Evolutionary conservation across 1,140 invertebrate genomes (phyloP).

Genomic region (Drosophila busckii): DNA sequence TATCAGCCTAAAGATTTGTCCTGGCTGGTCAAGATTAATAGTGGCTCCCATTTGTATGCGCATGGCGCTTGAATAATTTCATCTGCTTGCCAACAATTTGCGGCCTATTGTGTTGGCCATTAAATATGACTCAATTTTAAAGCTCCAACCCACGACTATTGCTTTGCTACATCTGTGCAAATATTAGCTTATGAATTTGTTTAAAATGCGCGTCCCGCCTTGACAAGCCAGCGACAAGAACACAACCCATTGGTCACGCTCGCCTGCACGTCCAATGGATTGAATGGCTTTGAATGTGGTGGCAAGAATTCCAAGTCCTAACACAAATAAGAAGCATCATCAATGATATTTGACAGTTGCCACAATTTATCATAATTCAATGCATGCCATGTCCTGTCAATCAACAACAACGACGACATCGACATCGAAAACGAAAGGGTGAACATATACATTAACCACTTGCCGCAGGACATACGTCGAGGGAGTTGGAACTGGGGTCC

Average conservation of each 20-base stretch:
- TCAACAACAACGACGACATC: conserved; percentile 45
- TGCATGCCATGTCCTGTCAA: conserved; percentile 72
- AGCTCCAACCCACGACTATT: conserved; percentile 26
- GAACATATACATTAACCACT: conserved; percentile 54
- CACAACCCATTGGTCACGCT: conserved; percentile 60
- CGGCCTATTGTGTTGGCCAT: conserved; percentile 42
- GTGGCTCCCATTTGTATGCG: conserved; percentile 61
- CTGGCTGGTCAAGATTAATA: conserved; percentile 53
- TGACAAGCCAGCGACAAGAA: conserved; percentile 44
- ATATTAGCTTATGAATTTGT: conserved; percentile 71
- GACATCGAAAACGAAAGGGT: conserved; percentile 41
- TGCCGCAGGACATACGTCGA: not conserved
- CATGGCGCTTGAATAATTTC: conserved; percentile 56
- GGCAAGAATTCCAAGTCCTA: not conserved
- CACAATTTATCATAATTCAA: conserved; percentile 78
- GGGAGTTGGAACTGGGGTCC: not conserved
- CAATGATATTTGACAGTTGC: conserved; percentile 66
- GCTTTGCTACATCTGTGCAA: conserved; percentile 59
- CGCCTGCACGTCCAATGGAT: conserved; percentile 12
- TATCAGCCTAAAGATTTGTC: conserved; percentile 24
- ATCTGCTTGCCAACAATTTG: conserved; percentile 48
- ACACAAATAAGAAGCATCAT: conserved; percentile 36
- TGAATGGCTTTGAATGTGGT: no score
- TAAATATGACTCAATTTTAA: conserved; percentile 61
- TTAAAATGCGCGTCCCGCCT: conserved; percentile 61